These are phyloP conservation scores for Malaclemys terrapin DNA, from an alignment of 2,113 vertebrate species.

Conservation along the genomic window DNA sequence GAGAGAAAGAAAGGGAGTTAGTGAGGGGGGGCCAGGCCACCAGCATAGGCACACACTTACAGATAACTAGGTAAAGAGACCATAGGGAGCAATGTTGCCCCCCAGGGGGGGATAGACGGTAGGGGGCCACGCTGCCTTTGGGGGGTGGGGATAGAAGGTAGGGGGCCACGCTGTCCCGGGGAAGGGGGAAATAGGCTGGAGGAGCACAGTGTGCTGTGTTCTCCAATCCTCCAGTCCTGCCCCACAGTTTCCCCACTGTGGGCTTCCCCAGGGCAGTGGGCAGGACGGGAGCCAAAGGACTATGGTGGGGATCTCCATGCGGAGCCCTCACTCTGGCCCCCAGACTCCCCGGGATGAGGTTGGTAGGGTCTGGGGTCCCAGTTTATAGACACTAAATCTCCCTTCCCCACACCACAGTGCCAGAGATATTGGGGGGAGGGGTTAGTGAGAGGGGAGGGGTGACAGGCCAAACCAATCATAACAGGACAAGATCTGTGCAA, in stretches of 20 bases:
- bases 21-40: not conserved
- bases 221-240: not conserved
- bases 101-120: too few species aligned
- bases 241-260: not conserved
- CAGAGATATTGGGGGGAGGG: not conserved
- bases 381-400: not conserved
- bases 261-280: not conserved
- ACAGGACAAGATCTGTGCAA: not conserved
- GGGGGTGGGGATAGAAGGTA: not conserved
- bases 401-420: not conserved
- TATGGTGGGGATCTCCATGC: not conserved
- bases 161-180: too few species aligned
- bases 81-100: too few species aligned
- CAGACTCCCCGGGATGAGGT: not conserved
- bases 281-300: not conserved
- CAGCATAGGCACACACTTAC: not conserved
- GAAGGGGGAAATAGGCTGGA: not conserved
- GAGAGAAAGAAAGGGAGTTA: not conserved
- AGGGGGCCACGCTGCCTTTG: too few species aligned
- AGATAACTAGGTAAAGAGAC: not conserved
- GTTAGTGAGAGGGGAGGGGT: not conserved
- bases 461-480: not conserved
- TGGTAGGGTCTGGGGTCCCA: not conserved
- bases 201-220: not conserved
- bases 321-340: not conserved